Evolutionary conservation across 2,113 vertebrate genomes (phyloP), one percentile per base, ranked within the genome.

Genomic region (Entelurus aequoreus): DNA sequence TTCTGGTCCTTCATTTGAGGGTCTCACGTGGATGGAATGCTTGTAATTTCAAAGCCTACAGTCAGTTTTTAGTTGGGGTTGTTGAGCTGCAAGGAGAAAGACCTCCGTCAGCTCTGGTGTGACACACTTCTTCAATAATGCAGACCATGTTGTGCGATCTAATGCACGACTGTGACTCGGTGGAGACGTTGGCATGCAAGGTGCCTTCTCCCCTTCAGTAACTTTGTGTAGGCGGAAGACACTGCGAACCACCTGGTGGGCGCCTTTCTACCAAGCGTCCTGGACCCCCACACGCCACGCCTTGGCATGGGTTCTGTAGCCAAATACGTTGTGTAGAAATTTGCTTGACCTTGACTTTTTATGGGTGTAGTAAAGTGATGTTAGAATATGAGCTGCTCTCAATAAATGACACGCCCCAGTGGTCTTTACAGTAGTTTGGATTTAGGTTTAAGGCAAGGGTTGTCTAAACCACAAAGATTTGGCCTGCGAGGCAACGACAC

Each of bases 201-300:
- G 11, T 72, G 48, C 15, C 36, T 42, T 46, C 48, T 65, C 67
- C 72, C 49, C 53, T 48, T 66, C 50, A 47, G n/a, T n/a, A 37
- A 46, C 49, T 63, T 35, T 28, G 48, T 36, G 59, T 62, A 16
- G 6, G 50, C 35, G 9, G 60, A 68, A 64, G 55, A 67, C 55
- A 28, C 49, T 42, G 46, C 60, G 63, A 50, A 64, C 73, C 69
- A 72, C 62, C 66, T 63, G 69, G 76, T 74, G 76, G 72, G 57
- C 52, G 14, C 9, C 62, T 5, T 49, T 28, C 54, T 51, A 14
- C 35, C 50, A 36, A 35, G 59, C 1, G 28, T 28, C 28, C 28
- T 28, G 16, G 11, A 40, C 16, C 46, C 53, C 40, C 47, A 66
- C 64, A 42, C 64, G 51, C 54, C 48, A 58, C 50, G 52, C 56